A percentile compares a stretch with the other conserved stretches of the same genome.
Evolutionary conservation across 2,113 vertebrate genomes (phyloP).

Genomic region (Colaptes auratus): DNA sequence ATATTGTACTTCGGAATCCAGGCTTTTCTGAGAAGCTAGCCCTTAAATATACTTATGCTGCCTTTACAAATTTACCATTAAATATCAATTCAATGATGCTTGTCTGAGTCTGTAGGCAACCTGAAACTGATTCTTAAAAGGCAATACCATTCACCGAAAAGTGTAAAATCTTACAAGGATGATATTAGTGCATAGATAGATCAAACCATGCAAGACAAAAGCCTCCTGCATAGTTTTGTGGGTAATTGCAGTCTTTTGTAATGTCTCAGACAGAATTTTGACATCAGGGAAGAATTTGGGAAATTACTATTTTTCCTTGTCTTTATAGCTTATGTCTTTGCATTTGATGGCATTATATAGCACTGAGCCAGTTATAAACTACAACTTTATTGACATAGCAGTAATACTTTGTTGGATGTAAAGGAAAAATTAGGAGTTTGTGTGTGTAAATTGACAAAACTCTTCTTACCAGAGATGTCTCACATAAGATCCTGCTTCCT

Average conservation of each 20-base stretch:
- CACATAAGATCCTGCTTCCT: conserved; percentile 91
- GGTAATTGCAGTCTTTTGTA: neutral
- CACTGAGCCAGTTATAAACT: neutral
- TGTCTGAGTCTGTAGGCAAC: neutral
- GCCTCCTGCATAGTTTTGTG: rapidly evolving
- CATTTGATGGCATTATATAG: neutral
- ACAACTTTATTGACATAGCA: neutral
- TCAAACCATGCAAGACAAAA: neutral
- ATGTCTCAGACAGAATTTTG: neutral
- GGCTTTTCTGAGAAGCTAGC: neutral
- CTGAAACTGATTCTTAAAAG: neutral
- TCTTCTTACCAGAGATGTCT: conserved; percentile 93
- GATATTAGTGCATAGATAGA: neutral
- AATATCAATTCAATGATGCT: neutral
- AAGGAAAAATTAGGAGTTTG: neutral
- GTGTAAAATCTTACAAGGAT: neutral
- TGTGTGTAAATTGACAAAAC: neutral
- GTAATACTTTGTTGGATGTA: neutral
- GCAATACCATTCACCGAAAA: neutral
- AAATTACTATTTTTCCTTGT: neutral
- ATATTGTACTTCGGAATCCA: neutral
- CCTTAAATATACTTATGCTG: neutral
- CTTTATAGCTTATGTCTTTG: neutral
- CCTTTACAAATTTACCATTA: neutral
- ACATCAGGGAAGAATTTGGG: neutral